A percentile compares a stretch with the other conserved stretches of the same genome.
Conservation (phyloP, 2,113 vertebrate genomes). For the Chloropsis cyanopogon region DNA sequence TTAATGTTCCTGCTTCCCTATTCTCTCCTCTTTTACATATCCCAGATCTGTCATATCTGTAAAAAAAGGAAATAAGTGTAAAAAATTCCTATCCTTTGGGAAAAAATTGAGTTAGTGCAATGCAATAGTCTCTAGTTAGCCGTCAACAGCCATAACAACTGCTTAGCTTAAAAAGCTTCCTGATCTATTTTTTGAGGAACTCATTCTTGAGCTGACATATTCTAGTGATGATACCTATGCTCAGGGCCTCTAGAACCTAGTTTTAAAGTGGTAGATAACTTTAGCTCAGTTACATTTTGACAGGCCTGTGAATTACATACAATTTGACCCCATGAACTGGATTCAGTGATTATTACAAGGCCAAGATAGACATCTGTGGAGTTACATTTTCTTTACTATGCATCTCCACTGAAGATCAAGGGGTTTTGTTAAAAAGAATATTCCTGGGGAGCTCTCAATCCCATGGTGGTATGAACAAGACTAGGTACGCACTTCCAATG, state of each 20-base stretch:
- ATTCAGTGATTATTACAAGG: background rate
- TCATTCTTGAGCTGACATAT: background rate
- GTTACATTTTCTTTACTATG: background rate
- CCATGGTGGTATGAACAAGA: background rate
- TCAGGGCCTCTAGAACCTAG: background rate
- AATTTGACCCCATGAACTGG: background rate
- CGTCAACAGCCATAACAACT: background rate
- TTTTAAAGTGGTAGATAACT: background rate
- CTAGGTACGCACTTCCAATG: background rate
- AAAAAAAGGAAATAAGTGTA: background rate
- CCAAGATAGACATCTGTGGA: background rate
- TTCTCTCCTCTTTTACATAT: conserved; percentile 20
- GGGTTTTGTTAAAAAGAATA: background rate
- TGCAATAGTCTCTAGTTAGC: background rate
- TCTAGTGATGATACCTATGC: background rate
- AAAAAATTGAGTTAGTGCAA: background rate
- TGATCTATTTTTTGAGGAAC: background rate
- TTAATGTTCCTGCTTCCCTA: background rate
- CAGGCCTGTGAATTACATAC: background rate
- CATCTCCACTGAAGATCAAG: background rate
- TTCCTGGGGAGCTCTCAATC: background rate
- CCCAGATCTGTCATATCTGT: background rate
- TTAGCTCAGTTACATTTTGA: background rate
- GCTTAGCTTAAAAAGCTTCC: background rate
- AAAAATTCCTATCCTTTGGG: background rate